These are phyloP conservation scores for Folsomia candida DNA, from an alignment of 2,888 invertebrate genomes.

Conservation along the genomic window DNA sequence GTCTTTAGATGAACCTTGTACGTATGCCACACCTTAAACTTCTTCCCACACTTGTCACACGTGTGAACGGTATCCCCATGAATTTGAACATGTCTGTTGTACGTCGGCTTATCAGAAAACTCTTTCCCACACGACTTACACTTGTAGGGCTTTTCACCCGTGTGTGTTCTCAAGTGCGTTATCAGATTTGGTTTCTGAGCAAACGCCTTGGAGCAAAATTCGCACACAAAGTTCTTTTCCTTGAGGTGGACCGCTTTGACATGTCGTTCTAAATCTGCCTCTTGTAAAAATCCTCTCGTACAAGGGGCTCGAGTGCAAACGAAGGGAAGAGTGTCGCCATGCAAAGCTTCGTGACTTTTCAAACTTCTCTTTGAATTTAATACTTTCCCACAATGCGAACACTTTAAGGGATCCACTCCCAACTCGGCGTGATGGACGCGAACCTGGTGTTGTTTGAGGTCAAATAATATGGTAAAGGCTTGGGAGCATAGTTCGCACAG, in stretches of 20 bases:
- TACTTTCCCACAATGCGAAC: not conserved
- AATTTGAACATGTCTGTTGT: constrained; percentile 27
- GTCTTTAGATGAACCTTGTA: constrained; percentile 18
- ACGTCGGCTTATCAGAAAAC: constrained; percentile 34
- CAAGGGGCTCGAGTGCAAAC: not conserved
- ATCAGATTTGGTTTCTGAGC: not conserved
- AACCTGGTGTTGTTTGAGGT: not conserved
- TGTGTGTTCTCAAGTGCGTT: not conserved
- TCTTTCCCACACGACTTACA: constrained; percentile 24
- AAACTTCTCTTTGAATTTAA: not conserved
- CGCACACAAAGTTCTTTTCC: not conserved
- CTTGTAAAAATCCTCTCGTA: not conserved
- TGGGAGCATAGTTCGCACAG: not conserved
- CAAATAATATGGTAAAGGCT: not conserved
- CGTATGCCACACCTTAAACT: constrained; percentile 30
- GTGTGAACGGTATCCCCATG: constrained; percentile 21
- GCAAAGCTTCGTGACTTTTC: not conserved
- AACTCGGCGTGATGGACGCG: not conserved
- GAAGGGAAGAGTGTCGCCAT: not conserved
- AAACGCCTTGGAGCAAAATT: not conserved
- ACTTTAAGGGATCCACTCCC: not conserved
- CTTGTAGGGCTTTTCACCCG: constrained; percentile 32
- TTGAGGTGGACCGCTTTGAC: not conserved
- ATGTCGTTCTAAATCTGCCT: not conserved
- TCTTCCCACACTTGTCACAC: constrained; percentile 19